These are phyloP conservation scores for Ormia ochracea DNA, from an alignment of 2,888 invertebrate genomes.

Conservation along the genomic window DNA sequence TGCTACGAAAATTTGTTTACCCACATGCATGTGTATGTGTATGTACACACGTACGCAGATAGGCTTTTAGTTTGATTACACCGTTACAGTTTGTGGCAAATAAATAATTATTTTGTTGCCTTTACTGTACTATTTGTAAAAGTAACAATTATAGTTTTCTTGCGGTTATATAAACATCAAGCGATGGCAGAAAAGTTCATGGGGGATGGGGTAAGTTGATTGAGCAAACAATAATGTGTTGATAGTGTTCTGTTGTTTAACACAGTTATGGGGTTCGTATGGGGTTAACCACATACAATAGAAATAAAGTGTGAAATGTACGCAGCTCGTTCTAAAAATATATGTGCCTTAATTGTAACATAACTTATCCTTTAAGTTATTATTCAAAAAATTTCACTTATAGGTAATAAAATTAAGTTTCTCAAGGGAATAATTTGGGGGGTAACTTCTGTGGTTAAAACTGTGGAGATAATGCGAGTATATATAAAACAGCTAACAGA, in stretches of 20 bases:
- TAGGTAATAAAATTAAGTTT: no score
- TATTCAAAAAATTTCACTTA: no score
- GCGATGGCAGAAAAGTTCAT: background rate
- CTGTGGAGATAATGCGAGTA: no score
- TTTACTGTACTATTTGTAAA: conserved; percentile 11
- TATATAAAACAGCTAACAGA: no score
- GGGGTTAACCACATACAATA: background rate
- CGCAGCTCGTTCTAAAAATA: no score
- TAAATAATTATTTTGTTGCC: background rate
- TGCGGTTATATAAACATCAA: conserved; percentile 28
- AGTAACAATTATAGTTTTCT: conserved; percentile 32
- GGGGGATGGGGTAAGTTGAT: background rate
- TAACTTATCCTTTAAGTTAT: no score
- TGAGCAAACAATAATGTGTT: background rate
- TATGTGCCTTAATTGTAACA: no score
- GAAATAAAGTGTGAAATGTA: background rate
- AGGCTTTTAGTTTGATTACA: conserved; percentile 13
- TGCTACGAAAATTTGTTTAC: no score
- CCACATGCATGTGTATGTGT: background rate
- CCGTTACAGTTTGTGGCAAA: background rate
- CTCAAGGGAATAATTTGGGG: no score
- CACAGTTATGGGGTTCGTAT: background rate
- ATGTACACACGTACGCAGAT: background rate
- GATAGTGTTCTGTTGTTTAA: background rate
- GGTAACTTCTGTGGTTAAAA: no score